Evolutionary conservation across 2,888 invertebrate species (phyloP), one percentile per base, ranked within the genome.

Genomic region (Leptopilina syphax): DNA sequence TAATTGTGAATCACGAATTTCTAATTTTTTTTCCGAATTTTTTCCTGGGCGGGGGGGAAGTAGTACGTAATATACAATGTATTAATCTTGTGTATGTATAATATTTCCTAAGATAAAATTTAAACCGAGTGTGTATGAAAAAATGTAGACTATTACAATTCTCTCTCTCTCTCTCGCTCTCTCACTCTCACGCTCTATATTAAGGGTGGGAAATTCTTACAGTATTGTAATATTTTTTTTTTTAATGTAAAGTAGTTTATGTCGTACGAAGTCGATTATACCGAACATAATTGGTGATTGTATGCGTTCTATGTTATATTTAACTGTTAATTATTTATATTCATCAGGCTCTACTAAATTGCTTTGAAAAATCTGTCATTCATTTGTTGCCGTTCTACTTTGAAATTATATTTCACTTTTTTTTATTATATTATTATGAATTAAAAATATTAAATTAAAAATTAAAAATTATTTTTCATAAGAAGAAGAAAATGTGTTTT

Each of bases 111-210:
- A 90, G 81, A 83, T 50, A 50, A 90, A 89, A 86, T 88, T 89
- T 86, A 86, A 86, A 87, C 87, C 87, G 89, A 89, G 88, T 88
- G 87, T 88, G 88, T 91, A 91, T 89, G 90, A 87, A 88, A 50
- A 91, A 90, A 90, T 88, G 87, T 89, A 90, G 89, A 89, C 88
- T 91, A 89, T 89, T 89, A 89, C 86, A 89, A 88, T 50, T 50
- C 10, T 50, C 50, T 87, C 82, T 88, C 88, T 44, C 44, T 44
- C 8, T 8, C 44, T 44, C 8, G 6, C 44, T 44, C 44, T 44
- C 44, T 44, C 44, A 44, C 44, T 44, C 44, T 44, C 44, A 44
- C 44, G 44, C 44, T 44, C 44, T 44, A 44, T 44, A 44, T 44
- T 44, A 44, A 34, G 90, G 90, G 89, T 91, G 88, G 89, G 89